Base-by-base conservation (phyloP, 2,797 vertebrate species). In the Pseudomugil tenellus region DNA sequence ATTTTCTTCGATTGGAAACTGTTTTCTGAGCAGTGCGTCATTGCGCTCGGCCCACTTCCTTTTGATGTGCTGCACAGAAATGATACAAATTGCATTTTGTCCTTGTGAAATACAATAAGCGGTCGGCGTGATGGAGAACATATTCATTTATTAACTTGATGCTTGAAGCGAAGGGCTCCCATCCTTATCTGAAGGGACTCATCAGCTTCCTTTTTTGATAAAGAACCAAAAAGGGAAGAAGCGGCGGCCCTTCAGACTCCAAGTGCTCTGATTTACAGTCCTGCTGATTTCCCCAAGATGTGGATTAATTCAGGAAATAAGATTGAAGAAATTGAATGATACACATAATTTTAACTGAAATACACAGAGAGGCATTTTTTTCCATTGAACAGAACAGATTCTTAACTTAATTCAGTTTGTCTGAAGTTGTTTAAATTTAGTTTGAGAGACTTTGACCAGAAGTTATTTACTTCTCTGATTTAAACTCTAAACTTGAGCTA, bases 11-110 rank as follows among this genome's bases (percentile, higher is more conserved):
- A 91, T 90, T 87, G 87, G 79, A 87, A 91, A 81, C 90, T 71
- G 81, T 79, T 91, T 91, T 83, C 9, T 81, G 74, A 41, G 79
- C 82, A 76, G 84, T 89, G 90, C 93, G 78, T 93, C 91, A 91
- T 80, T 54, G 77, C 66, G 65, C 75, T 58, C 77, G 57, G 64
- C 79, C 90, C 86, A 86, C 89, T 94, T 90, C 86, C 90, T 86
- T 92, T 82, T 86, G 82, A 91, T 91, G 81, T 66, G 76, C 41
- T 37, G 69, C 72, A 25, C 85, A 89, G 82, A 92, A 87, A 90
- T 86, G 87, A 88, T 89, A 91, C 91, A 93, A 93, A 93, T 93
- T 88, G 70, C 89, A 93, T 93, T 93, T 90, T 19, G 78, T 62
- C 84, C 76, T 67, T 72, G 76, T 85, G 87, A 93, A 93, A 93